These are phyloP conservation scores for Agraylea sexmaculata DNA, from an alignment of 1,140 invertebrate genomes.

Conservation along the genomic window DNA sequence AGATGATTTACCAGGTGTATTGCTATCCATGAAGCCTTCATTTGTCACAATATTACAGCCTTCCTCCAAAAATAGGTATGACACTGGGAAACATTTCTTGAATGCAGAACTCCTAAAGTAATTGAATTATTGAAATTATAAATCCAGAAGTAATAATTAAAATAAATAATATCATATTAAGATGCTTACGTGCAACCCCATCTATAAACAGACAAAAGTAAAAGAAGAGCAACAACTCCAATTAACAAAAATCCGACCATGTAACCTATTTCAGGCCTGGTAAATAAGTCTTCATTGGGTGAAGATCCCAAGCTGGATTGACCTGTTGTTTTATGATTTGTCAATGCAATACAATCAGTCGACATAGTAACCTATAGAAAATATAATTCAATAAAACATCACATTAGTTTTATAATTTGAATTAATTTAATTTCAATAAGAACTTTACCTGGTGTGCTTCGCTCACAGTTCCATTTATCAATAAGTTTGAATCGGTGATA, in stretches of 20 bases:
- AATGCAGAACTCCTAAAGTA: constrained; percentile 14
- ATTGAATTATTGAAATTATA: no score
- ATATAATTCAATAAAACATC: no score
- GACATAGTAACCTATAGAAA: constrained; percentile 16
- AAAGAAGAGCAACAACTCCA: constrained; percentile 3
- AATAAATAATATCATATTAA: no score
- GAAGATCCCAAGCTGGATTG: no score
- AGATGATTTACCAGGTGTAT: constrained; percentile 7
- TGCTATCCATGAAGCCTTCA: constrained; percentile 17
- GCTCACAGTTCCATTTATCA: constrained; percentile 31
- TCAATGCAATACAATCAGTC: constrained; percentile 14
- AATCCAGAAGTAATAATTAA: no score
- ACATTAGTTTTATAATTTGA: no score
- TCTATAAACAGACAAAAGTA: constrained; percentile 13
- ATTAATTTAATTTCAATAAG: neutral
- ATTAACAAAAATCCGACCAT: constrained; percentile 4
- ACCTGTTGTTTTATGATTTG: no score
- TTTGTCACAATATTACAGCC: constrained; percentile 6
- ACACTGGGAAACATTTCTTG: constrained; percentile 20
- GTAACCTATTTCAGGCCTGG: constrained; percentile 1
- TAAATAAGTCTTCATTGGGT: no score
- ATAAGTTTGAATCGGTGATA: constrained; percentile 23
- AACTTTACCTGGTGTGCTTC: constrained; percentile 27
- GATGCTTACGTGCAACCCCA: constrained; percentile 16
- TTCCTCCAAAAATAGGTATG: constrained; percentile 18